Conservation (phyloP, 2,113 vertebrate genomes). For the Sturnus vulgaris region DNA sequence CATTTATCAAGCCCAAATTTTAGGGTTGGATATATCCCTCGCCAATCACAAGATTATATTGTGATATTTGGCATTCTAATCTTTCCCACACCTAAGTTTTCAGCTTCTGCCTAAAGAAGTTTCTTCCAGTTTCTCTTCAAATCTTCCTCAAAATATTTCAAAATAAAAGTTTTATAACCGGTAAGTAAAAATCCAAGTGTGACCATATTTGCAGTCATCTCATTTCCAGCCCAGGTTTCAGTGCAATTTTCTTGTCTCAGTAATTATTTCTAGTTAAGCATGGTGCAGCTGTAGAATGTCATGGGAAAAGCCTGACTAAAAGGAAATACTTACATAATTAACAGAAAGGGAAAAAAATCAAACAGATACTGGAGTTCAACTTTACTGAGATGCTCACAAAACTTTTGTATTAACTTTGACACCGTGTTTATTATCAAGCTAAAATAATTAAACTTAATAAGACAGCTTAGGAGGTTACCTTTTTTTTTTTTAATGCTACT, state of each 20-base stretch:
- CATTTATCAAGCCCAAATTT: background rate
- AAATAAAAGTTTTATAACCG: background rate
- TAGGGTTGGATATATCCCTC: background rate
- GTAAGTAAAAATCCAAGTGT: background rate
- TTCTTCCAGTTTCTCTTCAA: background rate
- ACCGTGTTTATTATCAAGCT: background rate
- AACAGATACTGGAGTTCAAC: background rate
- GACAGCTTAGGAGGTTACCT: background rate
- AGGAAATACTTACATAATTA: background rate
- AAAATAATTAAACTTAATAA: background rate
- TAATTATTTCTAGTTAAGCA: slow-evolving; percentile 15
- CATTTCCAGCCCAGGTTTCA: background rate
- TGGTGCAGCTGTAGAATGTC: background rate
- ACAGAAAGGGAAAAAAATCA: background rate
- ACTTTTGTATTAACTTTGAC: background rate
- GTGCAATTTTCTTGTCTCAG: slow-evolving; percentile 1
- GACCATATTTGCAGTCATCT: slow-evolving; percentile 1
- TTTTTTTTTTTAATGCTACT: background rate
- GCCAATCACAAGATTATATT: background rate
- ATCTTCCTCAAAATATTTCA: background rate
- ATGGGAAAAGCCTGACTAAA: background rate
- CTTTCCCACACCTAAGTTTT: background rate
- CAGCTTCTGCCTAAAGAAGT: background rate
- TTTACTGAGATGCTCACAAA: background rate
- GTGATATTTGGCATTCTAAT: background rate